These are phyloP conservation scores for Drosophila picticornis DNA, from an alignment of 2,888 invertebrate species.

Conservation along the genomic window DNA sequence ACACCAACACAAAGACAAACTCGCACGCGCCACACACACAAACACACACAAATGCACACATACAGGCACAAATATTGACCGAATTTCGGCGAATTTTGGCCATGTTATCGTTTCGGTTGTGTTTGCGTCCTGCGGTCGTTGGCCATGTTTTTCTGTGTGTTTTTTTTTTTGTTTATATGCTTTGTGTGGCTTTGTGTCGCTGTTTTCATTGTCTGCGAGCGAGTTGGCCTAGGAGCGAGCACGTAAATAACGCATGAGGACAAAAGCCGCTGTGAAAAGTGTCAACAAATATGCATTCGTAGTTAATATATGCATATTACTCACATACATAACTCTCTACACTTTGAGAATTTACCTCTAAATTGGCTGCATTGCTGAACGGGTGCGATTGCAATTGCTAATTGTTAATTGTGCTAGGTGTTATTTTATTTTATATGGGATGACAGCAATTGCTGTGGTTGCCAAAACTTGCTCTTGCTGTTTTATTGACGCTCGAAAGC, in stretches of 20 bases:
- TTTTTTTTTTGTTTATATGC: constrained; percentile 20
- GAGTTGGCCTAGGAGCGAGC: constrained; percentile 35
- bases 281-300: constrained; percentile 11
- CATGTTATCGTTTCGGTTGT: constrained; percentile 49
- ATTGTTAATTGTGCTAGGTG: constrained; percentile 34
- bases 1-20: constrained; percentile 12
- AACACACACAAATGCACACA: constrained; percentile 12
- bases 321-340: not conserved
- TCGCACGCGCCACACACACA: constrained; percentile 18
- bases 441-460: constrained; percentile 34
- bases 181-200: constrained; percentile 36
- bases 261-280: constrained; percentile 4
- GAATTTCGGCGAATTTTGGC: constrained; percentile 67
- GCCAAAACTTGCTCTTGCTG: constrained; percentile 59
- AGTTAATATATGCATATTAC: not conserved
- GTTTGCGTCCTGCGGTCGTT: constrained; percentile 43
- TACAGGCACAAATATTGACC: constrained; percentile 72
- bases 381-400: constrained; percentile 36
- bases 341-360: constrained; percentile 38
- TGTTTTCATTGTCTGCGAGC: constrained; percentile 57
- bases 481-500: constrained; percentile 67
- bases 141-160: constrained; percentile 29
- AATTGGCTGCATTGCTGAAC: constrained; percentile 1
- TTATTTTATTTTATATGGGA: constrained; percentile 16
- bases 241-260: constrained; percentile 55